Percentiles rank a stretch among this genome's conserved stretches.
Conservation (phyloP, 2,888 invertebrate genomes). For the Philaethria dido region DNA sequence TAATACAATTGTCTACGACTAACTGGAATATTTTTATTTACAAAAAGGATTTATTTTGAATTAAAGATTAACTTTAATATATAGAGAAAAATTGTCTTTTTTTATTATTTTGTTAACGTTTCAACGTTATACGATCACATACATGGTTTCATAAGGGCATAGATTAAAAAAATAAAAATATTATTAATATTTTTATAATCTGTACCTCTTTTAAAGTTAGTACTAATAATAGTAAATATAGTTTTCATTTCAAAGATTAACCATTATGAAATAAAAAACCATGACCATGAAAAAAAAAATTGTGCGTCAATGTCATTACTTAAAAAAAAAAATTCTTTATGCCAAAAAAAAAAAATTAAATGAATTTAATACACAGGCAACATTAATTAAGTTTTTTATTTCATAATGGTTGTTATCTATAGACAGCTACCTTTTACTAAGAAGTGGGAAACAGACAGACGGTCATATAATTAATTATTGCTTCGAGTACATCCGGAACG, state of each 20-base stretch:
- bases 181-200: neutral
- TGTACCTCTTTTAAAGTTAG: slow-evolving; percentile 1
- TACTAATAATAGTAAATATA: slow-evolving; percentile 16
- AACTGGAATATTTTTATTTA: slow-evolving; percentile 80
- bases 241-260: slow-evolving; percentile 8
- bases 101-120: slow-evolving; percentile 25
- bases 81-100: slow-evolving; percentile 55
- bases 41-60: slow-evolving; percentile 56
- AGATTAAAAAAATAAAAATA: slow-evolving; percentile 5
- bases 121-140: slow-evolving; percentile 30
- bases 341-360: too few relatives aligned
- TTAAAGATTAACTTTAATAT: slow-evolving; percentile 46
- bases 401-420: neutral
- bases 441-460: slow-evolving; percentile 9
- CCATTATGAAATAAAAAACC: slow-evolving; percentile 14
- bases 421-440: slow-evolving; percentile 4
- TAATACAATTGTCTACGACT: slow-evolving; percentile 76
- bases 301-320: neutral
- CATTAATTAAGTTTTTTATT: slow-evolving; percentile 11
- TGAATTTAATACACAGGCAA: neutral
- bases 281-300: neutral
- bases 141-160: slow-evolving; percentile 21
- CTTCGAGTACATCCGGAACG: slow-evolving; percentile 35
- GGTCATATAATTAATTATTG: slow-evolving; percentile 43
- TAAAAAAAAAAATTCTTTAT: neutral